Conservation (phyloP, 2,113 vertebrate genomes). For the Dendrocopos noguchii region DNA sequence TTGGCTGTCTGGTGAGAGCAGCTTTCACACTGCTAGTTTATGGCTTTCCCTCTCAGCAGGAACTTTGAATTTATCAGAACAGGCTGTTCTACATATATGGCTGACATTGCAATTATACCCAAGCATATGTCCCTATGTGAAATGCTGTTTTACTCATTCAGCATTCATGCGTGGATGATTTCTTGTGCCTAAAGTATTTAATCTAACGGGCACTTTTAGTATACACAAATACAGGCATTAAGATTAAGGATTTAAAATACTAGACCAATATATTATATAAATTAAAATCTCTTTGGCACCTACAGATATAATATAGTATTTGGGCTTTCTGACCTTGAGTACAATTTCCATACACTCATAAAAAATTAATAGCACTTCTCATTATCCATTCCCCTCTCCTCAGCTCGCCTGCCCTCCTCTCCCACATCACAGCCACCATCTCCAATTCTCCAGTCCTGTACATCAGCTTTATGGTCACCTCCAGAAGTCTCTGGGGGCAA, state of each 20-base stretch:
- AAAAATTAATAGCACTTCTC: conserved; percentile 70
- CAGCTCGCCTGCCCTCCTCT: neutral
- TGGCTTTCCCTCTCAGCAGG: conserved; percentile 3
- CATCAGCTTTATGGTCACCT: conserved; percentile 7
- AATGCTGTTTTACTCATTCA: conserved; percentile 43
- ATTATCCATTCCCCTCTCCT: conserved; percentile 54
- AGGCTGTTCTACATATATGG: conserved; percentile 4
- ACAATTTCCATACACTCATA: conserved; percentile 66
- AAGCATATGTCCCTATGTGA: conserved; percentile 36
- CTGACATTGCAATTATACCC: conserved; percentile 20
- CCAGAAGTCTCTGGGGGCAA: conserved; percentile 4
- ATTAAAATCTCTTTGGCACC: conserved; percentile 63
- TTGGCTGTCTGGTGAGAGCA: neutral
- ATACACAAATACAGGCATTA: conserved; percentile 41
- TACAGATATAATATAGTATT: conserved; percentile 60
- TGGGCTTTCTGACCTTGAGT: conserved; percentile 71
- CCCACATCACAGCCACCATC: neutral
- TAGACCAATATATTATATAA: conserved; percentile 52
- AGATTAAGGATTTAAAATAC: conserved; percentile 69
- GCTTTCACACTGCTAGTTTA: neutral
- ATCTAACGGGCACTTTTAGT: conserved; percentile 49
- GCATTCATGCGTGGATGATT: conserved; percentile 13
- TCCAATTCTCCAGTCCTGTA: neutral
- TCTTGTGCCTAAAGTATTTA: conserved; percentile 46
- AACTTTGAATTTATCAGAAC: conserved; percentile 35